Percentiles rank a stretch among this genome's conserved stretches.
Evolutionary conservation across 2,888 invertebrate genomes (phyloP).

Genomic region (Melanargia galathea): DNA sequence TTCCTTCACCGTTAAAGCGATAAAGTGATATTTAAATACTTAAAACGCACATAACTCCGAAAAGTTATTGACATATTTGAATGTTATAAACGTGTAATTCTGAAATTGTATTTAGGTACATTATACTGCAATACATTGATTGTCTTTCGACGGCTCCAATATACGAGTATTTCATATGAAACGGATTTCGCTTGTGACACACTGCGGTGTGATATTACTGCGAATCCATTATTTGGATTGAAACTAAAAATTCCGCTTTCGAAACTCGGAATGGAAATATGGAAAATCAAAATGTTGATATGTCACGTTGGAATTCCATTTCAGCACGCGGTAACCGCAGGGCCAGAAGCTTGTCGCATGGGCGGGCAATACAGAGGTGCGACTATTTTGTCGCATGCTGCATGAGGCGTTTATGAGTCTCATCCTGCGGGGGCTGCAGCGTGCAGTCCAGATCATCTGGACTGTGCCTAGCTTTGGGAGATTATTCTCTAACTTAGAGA

Average conservation of each 20-base stretch:
- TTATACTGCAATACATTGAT: constrained; percentile 3
- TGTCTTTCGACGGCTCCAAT: constrained; percentile 1
- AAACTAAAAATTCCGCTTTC: constrained; percentile 16
- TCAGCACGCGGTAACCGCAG: not conserved
- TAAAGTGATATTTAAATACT: no score
- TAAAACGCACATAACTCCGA: no score
- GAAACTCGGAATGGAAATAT: not conserved
- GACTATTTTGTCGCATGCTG: not conserved
- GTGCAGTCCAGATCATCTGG: no score
- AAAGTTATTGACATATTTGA: no score
- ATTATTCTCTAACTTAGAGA: no score
- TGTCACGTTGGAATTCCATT: constrained; percentile 12
- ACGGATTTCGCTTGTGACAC: constrained; percentile 11
- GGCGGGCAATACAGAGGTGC: not conserved
- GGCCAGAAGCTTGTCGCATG: not conserved
- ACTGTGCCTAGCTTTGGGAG: no score
- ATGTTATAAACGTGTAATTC: not conserved
- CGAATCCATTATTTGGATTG: constrained; percentile 10
- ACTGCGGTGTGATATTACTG: not conserved
- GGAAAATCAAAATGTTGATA: constrained; percentile 15
- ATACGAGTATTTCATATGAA: constrained; percentile 10
- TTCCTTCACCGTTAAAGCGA: no score
- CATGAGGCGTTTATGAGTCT: not conserved
- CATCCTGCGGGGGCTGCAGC: no score
- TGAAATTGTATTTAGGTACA: not conserved